Evolutionary conservation across 2,113 vertebrate genomes (phyloP), one percentile per base, ranked within the genome.

Genomic region (Chamaea fasciata): DNA sequence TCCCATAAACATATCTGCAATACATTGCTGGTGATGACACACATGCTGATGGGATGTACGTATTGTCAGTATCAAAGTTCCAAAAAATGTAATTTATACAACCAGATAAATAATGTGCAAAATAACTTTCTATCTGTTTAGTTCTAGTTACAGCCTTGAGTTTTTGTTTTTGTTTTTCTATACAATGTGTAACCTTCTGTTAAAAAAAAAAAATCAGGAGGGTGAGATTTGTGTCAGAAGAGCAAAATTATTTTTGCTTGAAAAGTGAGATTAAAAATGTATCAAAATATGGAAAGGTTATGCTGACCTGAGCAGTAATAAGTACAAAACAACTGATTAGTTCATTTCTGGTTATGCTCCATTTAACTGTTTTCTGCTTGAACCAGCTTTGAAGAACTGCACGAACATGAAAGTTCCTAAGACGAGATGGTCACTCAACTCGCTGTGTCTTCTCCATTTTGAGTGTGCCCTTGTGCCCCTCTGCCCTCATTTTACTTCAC

Each of bases 361-460:
- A 96, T 95, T 96, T 96, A 94, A 85, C 81, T 87, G 31, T 87
- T 94, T 95, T 96, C 87, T 97, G 91, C 89, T 95, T 95, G 73
- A 96, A 68, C 12, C 77, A 89, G 57, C 86, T 95, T 92, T 89
- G 62, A 82, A 62, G 70, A 84, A 15, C 74, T 13, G 65, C 89
- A 85, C 4, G 10, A 95, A 96, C 41, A 68, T 28, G 77, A 65
- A 84, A 82, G 89, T 75, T 82, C 31, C 49, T 62, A 19, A 37
- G 52, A 88, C 0, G 2, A 74, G 55, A 12, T 42, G 28, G 53
- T 76, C 93, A 60, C 44, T 92, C 83, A 78, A 21, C 44, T 81
- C 13, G 0, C 44, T 56, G 15, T 75, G 39, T 42, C 83, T 84
- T 87, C 92, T 74, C 50, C 31, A 55, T 68, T 91, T 79, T 37